Base-by-base conservation (phyloP, 2,888 invertebrate species). In the Limnephilus marmoratus region DNA sequence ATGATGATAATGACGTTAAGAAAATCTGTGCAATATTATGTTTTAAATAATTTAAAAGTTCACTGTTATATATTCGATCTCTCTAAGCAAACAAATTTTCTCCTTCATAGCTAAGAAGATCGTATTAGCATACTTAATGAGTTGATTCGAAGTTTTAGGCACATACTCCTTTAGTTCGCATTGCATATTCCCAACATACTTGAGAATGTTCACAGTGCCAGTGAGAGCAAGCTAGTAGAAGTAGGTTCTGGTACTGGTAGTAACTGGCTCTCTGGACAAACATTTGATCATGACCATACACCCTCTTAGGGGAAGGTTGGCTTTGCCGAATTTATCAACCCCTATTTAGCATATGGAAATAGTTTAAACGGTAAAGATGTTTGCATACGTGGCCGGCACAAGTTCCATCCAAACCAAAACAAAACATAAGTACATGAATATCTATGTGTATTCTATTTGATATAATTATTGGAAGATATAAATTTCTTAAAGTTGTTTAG, bases 311-410 rank as follows among this genome's bases (percentile, higher is more conserved):
- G 81, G 86, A 49, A 80, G 37, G 82, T 68, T 31, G 29, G 90
- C 53, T 83, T 82, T 24, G 49, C 85, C 85, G 89, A 89, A 91
- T 80, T 91, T 91, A 83, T 37, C 92, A 82, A 91, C 91, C 93
- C 93, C 90, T 93, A 88, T 93, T 93, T 93, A 92, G 93, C 93
- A 93, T 93, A 93, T 93, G 93, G 93, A 93, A 93, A 93, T 93
- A 93, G 92, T 91, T 93, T 91, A 90, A 92, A 91, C 92, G 92
- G 92, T 93, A 92, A 93, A 92, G 91, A 93, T 90, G 92, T 92
- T 93, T 92, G 92, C 93, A 89, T 92, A 90, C 81, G 92, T 82
- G 90, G 53, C 31, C 18, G 34, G 37, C 45, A 37, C 37, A 80
- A 89, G 88, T 34, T 89, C 88, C 34, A 80, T 37, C 15, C 53